Conservation (phyloP, 2,888 invertebrate species). For the Endomychus coccineus region DNA sequence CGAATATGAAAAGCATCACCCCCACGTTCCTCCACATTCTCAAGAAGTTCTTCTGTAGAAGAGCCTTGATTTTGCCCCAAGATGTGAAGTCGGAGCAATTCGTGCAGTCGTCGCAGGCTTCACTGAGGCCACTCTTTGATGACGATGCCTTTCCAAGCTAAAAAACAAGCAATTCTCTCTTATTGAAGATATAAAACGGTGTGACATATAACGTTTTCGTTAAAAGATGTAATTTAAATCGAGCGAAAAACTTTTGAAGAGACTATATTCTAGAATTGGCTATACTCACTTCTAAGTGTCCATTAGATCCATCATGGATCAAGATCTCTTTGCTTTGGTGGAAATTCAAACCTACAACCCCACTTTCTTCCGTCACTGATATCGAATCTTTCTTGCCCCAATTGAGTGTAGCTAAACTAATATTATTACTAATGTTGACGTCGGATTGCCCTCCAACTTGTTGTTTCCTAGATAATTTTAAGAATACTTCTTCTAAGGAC, state of each 20-base stretch:
- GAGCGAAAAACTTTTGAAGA: not conserved
- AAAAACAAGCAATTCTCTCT: too few species aligned
- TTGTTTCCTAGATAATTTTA: conserved; percentile 79
- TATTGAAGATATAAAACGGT: conserved; percentile 1
- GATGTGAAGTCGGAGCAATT: conserved; percentile 62
- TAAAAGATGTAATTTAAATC: too few species aligned
- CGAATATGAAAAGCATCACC: conserved; percentile 89
- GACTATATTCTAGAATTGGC: not conserved
- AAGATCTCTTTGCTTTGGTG: conserved; percentile 86
- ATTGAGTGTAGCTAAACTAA: conserved; percentile 72
- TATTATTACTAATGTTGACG: conserved; percentile 65
- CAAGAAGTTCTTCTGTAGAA: conserved; percentile 82
- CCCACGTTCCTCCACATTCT: conserved; percentile 90
- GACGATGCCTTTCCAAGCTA: conserved; percentile 23
- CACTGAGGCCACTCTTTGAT: conserved; percentile 35
- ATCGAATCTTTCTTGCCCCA: conserved; percentile 77
- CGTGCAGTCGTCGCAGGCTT: conserved; percentile 49
- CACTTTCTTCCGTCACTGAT: conserved; percentile 77
- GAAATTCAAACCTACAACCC: conserved; percentile 82
- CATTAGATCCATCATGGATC: conserved; percentile 65
- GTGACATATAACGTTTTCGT: too few species aligned
- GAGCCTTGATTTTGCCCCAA: conserved; percentile 75
- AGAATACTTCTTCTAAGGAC: conserved; percentile 85
- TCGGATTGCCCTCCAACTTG: conserved; percentile 45
- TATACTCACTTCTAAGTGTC: conserved; percentile 52